Percentiles rank a stretch among this genome's conserved stretches.
phyloP scores from a whole-genome alignment of 2,113 vertebrate species.

The Elachura formosa region DNA sequence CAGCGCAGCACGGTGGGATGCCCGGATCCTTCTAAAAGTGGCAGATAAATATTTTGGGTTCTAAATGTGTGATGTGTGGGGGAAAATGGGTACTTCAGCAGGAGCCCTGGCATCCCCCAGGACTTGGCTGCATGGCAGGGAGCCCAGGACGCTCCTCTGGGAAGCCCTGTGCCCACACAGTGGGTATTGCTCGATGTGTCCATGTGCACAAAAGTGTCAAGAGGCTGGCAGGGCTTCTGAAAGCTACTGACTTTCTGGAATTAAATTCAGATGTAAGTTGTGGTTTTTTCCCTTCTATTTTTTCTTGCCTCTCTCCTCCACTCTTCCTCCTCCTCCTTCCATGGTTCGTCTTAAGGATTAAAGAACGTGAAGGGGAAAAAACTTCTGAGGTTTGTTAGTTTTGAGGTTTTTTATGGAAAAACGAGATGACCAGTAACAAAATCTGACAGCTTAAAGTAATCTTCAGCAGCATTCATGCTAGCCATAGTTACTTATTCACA shows the following conservation, averaged over 20 bases:
- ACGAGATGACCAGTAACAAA: background rate
- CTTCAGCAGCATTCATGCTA: background rate
- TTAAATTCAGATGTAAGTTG: background rate
- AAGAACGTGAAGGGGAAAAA: background rate
- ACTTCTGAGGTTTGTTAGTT: background rate
- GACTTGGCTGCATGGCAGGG: background rate
- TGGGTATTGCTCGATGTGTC: background rate
- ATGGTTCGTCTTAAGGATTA: background rate
- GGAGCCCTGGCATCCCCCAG: background rate
- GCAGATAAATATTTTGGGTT: background rate
- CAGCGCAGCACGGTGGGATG: fast-evolving
- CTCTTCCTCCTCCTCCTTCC: background rate
- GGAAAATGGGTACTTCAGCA: fast-evolving
- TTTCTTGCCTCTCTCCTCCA: background rate
- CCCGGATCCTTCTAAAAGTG: fast-evolving
- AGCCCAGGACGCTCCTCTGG: background rate
- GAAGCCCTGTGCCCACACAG: fast-evolving
- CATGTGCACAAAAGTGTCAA: background rate
- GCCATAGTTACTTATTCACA: background rate
- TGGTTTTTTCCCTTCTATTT: fast-evolving
- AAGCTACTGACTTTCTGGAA: background rate
- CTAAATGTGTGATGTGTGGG: fast-evolving
- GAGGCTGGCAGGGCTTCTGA: background rate
- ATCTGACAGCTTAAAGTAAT: background rate
- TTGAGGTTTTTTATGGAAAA: background rate